These are phyloP conservation scores for Ailurus styani DNA, from an alignment of 2,113 vertebrate species.

Conservation along the genomic window DNA sequence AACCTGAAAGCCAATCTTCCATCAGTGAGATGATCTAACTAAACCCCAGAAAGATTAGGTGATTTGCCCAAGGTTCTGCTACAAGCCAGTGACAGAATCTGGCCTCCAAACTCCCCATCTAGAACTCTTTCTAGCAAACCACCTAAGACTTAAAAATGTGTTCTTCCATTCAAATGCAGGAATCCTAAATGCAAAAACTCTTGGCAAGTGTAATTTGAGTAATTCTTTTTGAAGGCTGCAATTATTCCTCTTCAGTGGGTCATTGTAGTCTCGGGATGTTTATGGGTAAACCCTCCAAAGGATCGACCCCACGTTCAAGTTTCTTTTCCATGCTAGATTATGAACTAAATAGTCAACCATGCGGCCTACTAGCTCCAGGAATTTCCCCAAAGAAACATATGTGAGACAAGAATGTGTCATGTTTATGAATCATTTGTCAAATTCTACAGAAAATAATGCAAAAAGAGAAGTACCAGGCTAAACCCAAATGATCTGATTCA, in stretches of 20 bases:
- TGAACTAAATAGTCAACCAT: constrained; percentile 27
- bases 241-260: not conserved
- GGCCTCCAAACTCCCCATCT: not conserved
- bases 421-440: constrained; percentile 59
- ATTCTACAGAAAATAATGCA: constrained; percentile 40
- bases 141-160: not conserved
- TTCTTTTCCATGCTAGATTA: constrained; percentile 26
- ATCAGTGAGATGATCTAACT: not conserved
- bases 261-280: not conserved
- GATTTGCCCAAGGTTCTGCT: not conserved
- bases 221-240: constrained; percentile 15
- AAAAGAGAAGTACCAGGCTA: constrained; percentile 46
- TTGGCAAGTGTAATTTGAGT: not conserved
- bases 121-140: not conserved
- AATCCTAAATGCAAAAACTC: not conserved
- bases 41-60: not conserved
- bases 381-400: constrained; percentile 63
- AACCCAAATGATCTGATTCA: constrained; percentile 33
- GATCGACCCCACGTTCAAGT: not conserved
- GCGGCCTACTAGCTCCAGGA: constrained; percentile 26
- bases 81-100: not conserved
- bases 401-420: not conserved
- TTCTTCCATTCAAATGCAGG: not conserved
- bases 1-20: not conserved
- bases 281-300: constrained; percentile 17